Base-by-base conservation (phyloP, 2,797 vertebrate genomes). In the Anisognathus igniventris region DNA sequence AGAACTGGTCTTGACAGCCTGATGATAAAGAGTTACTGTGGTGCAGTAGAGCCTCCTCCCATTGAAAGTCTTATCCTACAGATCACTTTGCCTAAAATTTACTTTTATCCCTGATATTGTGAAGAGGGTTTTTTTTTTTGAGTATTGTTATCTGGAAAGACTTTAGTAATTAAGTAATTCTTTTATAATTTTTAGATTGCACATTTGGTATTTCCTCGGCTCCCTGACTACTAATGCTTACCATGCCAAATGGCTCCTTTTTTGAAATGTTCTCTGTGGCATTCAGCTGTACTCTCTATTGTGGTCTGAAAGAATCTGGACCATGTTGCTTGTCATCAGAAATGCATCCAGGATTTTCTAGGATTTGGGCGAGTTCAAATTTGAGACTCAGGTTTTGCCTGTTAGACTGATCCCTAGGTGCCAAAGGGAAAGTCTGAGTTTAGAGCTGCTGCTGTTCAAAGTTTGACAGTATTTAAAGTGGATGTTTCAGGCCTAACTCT, bases 401-500 rank as follows among this genome's bases (percentile, higher is more conserved):
- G 6, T 92, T 87, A 93, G 54, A 77, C 61, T 75, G 73, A 91
- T 94, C 82, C 82, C 62, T 66, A 64, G 66, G 70, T 81, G 51
- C 76, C 73, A 84, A 86, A 87, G 56, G 47, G 76, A 93, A 87
- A 94, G 87, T 81, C 90, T 81, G 95, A 95, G 44, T 94, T 88
- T 94, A 86, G 87, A 95, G 51, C 76, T 90, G 30, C 76, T 90
- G 79, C 66, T 91, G 62, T 90, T 96, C 85, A 88, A 95, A 96
- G 93, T 94, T 91, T 86, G 87, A 89, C 87, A 78, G 66, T 93
- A 88, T 95, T 95, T 95, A 92, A 93, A 97, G 71, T 90, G 56
- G 51, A 58, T 80, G 50, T 93, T 94, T 91, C 76, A 78, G 92
- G 76, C 73, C 85, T 94, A 92, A 78, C 85, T 94, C 92, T 89